Percentiles rank a stretch among this genome's conserved stretches.
Conservation (phyloP, 1,140 invertebrate species). For the Anadara kagoshimensis region DNA sequence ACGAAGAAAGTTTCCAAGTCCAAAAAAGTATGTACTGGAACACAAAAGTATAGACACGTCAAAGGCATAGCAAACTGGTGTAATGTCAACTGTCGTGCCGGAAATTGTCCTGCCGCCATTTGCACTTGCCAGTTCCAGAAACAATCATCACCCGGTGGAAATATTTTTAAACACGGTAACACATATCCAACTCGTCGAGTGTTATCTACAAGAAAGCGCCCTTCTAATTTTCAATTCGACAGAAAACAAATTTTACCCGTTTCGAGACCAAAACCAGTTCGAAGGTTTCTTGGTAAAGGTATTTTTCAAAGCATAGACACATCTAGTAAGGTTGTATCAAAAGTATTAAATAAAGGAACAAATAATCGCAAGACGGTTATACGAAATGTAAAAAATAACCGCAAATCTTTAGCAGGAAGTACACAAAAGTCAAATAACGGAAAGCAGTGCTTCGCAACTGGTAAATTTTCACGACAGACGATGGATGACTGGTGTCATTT, state of each 20-base stretch:
- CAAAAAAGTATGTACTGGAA: slow-evolving; percentile 17
- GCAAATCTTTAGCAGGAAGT: not conserved
- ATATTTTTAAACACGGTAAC: no score
- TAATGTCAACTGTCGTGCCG: slow-evolving; percentile 29
- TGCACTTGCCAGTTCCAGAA: slow-evolving; percentile 14
- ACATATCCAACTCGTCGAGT: not conserved
- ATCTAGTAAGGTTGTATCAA: not conserved
- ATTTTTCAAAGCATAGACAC: not conserved
- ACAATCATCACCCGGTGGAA: not conserved
- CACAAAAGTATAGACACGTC: slow-evolving; percentile 24
- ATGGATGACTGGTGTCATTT: slow-evolving; percentile 26
- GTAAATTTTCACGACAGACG: slow-evolving; percentile 13
- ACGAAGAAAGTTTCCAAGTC: not conserved
- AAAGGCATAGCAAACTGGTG: slow-evolving; percentile 32
- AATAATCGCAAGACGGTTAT: not conserved
- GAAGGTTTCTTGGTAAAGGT: not conserved
- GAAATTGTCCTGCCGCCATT: slow-evolving; percentile 32
- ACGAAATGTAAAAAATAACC: not conserved
- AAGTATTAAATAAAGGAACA: not conserved
- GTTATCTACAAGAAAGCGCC: not conserved
- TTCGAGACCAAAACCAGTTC: not conserved
- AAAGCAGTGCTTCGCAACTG: slow-evolving; percentile 19
- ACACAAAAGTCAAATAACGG: not conserved
- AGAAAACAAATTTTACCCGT: not conserved
- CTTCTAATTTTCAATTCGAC: not conserved